Base-by-base conservation (phyloP, 1,140 invertebrate species). In the Acyrthosiphon pisum region DNA sequence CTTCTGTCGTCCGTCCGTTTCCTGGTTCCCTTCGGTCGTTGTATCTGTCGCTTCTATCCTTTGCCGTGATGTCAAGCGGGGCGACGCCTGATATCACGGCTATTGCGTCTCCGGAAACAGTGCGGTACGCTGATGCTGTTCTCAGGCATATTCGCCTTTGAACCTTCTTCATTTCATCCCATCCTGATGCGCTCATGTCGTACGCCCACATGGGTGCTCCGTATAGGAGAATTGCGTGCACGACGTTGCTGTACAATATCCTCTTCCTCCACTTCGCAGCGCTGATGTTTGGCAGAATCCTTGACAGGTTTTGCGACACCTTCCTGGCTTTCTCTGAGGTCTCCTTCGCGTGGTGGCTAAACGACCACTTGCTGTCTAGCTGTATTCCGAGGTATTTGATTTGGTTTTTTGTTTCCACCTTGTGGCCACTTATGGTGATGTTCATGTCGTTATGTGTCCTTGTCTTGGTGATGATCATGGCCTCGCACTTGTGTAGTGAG, bases 361-460 rank as follows among this genome's bases (percentile, higher is more conserved):
- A 89, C 1, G 30, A 8, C n/a, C 30, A 53, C 22, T 35, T 89
- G 46, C 48, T 56, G 48, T 56, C 50, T 2, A 53, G 3, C 4
- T 56, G 87, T 6, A 53, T 0, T 0, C 87, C 48, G 1, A 89
- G 87, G 35, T 89, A 89, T 22, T 41, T 35, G 0, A 89, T 37
- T 37, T 37, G 30, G 22, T 6, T 7, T 6, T 89, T 37, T 0
- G 37, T 7, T 23, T 6, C 1, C 1, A 56, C 20, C 18, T 22
- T 26, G 50, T 56, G 50, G 6, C 86, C 94, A 94, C 46, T 93
- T 93, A 83, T 20, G 30, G n/a, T 94, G 94, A 94, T 94, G 94
- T 94, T 84, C 89, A 93, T 56, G 44, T 94, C 41, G 88, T 93
- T 93, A 3, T 41, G 37, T 3, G 37, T 41, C 37, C 37, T 41